phyloP scores from a whole-genome alignment of 1,140 invertebrate species.

The Dendrolimus punctatus region DNA sequence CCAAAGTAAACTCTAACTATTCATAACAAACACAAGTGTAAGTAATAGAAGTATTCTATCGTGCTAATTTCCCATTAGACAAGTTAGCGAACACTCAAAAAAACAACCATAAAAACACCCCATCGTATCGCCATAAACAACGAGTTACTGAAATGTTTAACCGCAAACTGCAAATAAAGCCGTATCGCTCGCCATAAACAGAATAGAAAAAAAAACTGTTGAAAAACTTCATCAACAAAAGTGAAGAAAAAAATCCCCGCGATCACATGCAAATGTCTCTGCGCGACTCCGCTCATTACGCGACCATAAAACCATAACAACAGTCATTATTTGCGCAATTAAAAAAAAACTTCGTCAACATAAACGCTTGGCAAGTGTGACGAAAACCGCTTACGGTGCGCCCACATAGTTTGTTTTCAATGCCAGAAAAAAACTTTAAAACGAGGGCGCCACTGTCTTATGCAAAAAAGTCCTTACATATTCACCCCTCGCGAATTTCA shows the following conservation, averaged over 20 bases:
- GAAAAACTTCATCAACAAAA: slow-evolving; percentile 62
- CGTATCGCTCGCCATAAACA: slow-evolving; percentile 47
- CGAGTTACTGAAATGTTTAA: slow-evolving; percentile 59
- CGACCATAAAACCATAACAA: slow-evolving; percentile 63
- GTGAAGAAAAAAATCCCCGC: slow-evolving; percentile 49
- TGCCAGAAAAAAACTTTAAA: slow-evolving; percentile 52
- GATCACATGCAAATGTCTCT: slow-evolving; percentile 65
- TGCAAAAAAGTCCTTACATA: slow-evolving; percentile 69
- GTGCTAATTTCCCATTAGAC: slow-evolving; percentile 22
- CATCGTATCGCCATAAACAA: slow-evolving; percentile 47
- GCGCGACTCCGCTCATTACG: slow-evolving; percentile 58
- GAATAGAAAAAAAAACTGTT: slow-evolving; percentile 47
- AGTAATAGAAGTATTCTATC: slow-evolving; percentile 2
- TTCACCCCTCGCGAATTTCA: slow-evolving; percentile 68
- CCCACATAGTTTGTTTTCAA: slow-evolving; percentile 62
- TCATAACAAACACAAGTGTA: no score
- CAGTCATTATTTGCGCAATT: slow-evolving; percentile 61
- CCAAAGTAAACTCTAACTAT: no score
- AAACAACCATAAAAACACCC: slow-evolving; percentile 54
- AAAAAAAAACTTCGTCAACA: slow-evolving; percentile 59
- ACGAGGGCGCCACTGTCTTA: slow-evolving; percentile 61
- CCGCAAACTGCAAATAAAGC: slow-evolving; percentile 64
- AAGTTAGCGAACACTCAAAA: slow-evolving; percentile 35
- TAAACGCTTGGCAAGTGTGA: slow-evolving; percentile 55
- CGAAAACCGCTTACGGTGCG: slow-evolving; percentile 65